phyloP scores from a whole-genome alignment of 2,113 vertebrate genomes.

The Corythoichthys intestinalis region DNA sequence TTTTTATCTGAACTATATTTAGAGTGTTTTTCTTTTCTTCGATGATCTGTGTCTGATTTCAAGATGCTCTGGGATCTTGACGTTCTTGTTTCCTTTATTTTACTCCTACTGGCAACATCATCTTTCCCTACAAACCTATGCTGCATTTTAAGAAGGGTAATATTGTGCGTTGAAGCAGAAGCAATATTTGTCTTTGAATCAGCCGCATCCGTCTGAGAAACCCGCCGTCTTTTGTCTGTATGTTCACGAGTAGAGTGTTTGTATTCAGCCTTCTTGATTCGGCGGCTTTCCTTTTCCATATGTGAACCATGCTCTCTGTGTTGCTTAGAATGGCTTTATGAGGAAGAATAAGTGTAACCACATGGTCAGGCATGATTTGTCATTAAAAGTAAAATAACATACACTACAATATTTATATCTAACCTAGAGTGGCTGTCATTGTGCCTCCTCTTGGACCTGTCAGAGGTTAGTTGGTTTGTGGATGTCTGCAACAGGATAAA shows the following conservation, averaged over 20 bases:
- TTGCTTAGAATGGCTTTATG: conserved; percentile 24
- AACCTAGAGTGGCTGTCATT: conserved; percentile 17
- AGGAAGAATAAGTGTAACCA: conserved; percentile 9
- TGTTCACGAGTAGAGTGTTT: conserved; percentile 18
- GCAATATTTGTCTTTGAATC: conserved; percentile 5
- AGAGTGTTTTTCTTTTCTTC: conserved; percentile 14
- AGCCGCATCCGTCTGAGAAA: conserved; percentile 11
- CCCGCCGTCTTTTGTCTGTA: conserved; percentile 22
- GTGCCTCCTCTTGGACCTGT: conserved; percentile 2
- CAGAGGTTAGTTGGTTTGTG: not conserved
- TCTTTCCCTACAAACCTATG: conserved; percentile 8
- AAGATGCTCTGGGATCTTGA: not conserved
- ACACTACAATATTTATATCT: not conserved
- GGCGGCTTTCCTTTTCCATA: conserved; percentile 14
- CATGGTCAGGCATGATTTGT: not conserved
- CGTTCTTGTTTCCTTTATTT: not conserved
- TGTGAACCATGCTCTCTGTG: not conserved
- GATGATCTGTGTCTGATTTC: not conserved
- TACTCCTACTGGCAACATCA: not conserved
- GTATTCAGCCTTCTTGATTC: conserved; percentile 48
- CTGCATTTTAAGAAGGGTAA: conserved; percentile 16
- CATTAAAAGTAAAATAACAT: not conserved
- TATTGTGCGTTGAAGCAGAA: not conserved
- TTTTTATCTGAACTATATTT: conserved; percentile 3
- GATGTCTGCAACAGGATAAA: conserved; percentile 21